These are phyloP conservation scores for Drosophila testacea DNA, from an alignment of 2,888 invertebrate genomes.

Conservation along the genomic window DNA sequence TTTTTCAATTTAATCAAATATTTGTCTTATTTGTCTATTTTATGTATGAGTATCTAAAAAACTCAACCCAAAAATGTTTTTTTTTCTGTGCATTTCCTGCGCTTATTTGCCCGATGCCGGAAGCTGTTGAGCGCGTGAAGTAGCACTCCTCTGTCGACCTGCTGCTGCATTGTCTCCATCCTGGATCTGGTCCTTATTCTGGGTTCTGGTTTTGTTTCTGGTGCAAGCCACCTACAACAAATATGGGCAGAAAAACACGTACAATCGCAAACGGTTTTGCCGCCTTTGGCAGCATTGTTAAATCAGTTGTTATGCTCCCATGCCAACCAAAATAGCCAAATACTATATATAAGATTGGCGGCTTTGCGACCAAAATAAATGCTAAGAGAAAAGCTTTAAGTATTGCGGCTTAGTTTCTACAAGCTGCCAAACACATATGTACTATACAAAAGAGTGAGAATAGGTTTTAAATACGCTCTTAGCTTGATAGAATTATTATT, in stretches of 20 bases:
- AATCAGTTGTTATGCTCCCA: constrained; percentile 47
- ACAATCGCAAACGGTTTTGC: constrained; percentile 45
- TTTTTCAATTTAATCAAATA: no score
- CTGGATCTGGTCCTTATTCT: not conserved
- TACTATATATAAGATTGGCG: constrained; percentile 37
- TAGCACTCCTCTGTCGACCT: constrained; percentile 24
- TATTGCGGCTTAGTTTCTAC: constrained; percentile 24
- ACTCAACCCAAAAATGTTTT: no score
- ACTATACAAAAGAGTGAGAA: not conserved
- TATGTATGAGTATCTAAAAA: no score
- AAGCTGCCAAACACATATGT: constrained; percentile 8
- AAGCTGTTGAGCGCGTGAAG: constrained; percentile 62
- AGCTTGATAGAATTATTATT: not conserved
- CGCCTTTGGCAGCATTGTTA: constrained; percentile 55
- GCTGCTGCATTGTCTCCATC: constrained; percentile 1
- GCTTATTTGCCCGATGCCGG: constrained; percentile 46
- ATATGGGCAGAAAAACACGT: constrained; percentile 46
- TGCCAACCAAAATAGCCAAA: constrained; percentile 20
- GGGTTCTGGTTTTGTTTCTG: not conserved
- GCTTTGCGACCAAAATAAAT: constrained; percentile 38
- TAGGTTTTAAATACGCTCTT: constrained; percentile 10
- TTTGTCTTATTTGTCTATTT: no score
- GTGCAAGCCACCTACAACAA: constrained; percentile 41
- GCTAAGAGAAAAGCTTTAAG: constrained; percentile 31
- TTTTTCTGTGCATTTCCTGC: constrained; percentile 31